Percentiles rank a stretch among this genome's conserved stretches.
These are phyloP conservation scores for Lacerta agilis DNA, from an alignment of 2,797 vertebrate genomes.

Conservation along the genomic window DNA sequence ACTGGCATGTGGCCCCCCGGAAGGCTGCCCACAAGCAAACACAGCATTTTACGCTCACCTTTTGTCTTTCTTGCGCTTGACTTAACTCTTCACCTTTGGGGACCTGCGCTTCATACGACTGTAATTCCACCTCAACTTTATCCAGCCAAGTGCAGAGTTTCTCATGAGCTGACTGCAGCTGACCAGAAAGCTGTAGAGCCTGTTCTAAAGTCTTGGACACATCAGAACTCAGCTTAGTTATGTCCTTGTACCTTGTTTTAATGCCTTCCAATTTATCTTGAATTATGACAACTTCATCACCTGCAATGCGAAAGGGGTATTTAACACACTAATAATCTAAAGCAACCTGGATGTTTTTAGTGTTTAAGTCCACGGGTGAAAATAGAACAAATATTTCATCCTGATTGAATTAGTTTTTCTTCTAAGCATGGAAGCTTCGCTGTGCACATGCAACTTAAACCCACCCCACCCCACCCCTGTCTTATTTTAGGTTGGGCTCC, in stretches of 20 bases:
- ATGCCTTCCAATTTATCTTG: slow-evolving; percentile 97
- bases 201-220: slow-evolving; percentile 89
- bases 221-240: slow-evolving; percentile 85
- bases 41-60: slow-evolving; percentile 76
- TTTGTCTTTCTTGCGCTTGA: slow-evolving; percentile 87
- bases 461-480: too few relatives aligned
- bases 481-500: neutral
- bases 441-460: neutral
- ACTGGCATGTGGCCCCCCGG: too few relatives aligned
- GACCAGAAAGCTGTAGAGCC: slow-evolving; percentile 85
- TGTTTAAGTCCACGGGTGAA: too few relatives aligned
- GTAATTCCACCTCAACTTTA: slow-evolving; percentile 84
- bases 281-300: slow-evolving; percentile 96
- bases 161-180: slow-evolving; percentile 83
- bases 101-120: slow-evolving; percentile 80
- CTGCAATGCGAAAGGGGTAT: slow-evolving; percentile 77
- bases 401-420: too few relatives aligned
- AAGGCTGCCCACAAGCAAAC: too few relatives aligned
- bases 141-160: slow-evolving; percentile 89
- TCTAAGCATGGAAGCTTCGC: too few relatives aligned
- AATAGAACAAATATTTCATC: too few relatives aligned
- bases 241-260: slow-evolving; percentile 92
- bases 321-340: neutral
- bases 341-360: too few relatives aligned
- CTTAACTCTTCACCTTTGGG: slow-evolving; percentile 83